Conservation (phyloP, 2,888 invertebrate genomes). For the Trisateles emortualis region DNA sequence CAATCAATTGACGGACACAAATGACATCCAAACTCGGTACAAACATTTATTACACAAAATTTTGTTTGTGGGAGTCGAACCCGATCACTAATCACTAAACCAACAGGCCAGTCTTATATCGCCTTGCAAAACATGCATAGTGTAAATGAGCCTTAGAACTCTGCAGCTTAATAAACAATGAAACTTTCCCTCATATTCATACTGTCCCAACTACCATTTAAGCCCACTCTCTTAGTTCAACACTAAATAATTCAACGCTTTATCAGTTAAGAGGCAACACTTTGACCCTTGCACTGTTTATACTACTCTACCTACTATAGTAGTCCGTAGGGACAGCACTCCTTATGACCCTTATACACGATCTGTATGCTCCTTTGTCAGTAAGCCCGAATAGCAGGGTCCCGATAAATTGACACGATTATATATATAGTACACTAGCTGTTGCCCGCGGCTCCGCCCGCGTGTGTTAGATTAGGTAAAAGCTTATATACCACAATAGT, state of each 20-base stretch:
- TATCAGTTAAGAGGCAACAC: slow-evolving; percentile 39
- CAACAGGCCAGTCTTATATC: too few species aligned
- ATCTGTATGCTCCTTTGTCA: background rate
- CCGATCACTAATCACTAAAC: too few species aligned
- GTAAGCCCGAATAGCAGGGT: too few species aligned
- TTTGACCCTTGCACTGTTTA: slow-evolving; percentile 29
- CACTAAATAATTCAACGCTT: slow-evolving; percentile 42
- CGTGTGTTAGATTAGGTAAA: too few species aligned
- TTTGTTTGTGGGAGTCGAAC: too few species aligned
- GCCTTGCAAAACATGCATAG: too few species aligned
- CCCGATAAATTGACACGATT: background rate
- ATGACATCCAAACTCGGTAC: too few species aligned
- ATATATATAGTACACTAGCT: background rate
- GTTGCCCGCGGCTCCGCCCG: too few species aligned
- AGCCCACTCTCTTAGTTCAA: slow-evolving; percentile 16
- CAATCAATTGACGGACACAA: too few species aligned
- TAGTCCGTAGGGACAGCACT: slow-evolving; percentile 21
- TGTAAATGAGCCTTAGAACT: too few species aligned
- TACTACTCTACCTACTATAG: slow-evolving; percentile 10
- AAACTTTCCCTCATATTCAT: slow-evolving; percentile 4
- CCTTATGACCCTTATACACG: slow-evolving; percentile 7
- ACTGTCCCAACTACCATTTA: slow-evolving; percentile 11
- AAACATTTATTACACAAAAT: too few species aligned
- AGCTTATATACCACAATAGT: too few species aligned
- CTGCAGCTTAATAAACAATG: background rate